phyloP scores from a whole-genome alignment of 2,113 vertebrate genomes.

The Stegastes partitus region DNA sequence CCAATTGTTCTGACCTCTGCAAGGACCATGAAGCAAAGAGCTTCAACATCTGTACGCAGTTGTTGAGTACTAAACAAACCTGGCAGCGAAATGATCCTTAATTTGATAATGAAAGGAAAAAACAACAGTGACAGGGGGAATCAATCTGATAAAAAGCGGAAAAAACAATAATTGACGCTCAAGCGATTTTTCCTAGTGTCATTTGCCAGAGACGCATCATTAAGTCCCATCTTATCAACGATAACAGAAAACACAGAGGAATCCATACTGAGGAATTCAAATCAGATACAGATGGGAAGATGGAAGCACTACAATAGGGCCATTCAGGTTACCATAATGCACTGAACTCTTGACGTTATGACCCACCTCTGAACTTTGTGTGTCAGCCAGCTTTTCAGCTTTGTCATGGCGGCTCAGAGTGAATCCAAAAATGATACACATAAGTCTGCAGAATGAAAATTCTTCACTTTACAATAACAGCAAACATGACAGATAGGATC shows the following conservation, averaged over 20 bases:
- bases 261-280: conserved; percentile 61
- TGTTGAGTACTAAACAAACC: conserved; percentile 69
- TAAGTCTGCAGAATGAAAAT: conserved; percentile 6
- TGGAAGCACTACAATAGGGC: conserved; percentile 50
- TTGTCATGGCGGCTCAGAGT: conserved; percentile 29
- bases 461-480: conserved; percentile 24
- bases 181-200: conserved; percentile 65
- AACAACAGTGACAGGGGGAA: conserved; percentile 63
- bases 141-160: conserved; percentile 74
- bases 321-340: conserved; percentile 37
- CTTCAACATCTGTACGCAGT: conserved; percentile 73
- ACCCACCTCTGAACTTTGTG: conserved; percentile 59
- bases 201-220: conserved; percentile 74
- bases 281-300: conserved; percentile 71
- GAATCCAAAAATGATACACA: conserved; percentile 27
- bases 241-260: conserved; percentile 71
- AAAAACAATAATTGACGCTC: conserved; percentile 71
- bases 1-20: conserved; percentile 39
- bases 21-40: conserved; percentile 23
- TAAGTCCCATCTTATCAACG: conserved; percentile 70
- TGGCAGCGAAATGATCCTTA: conserved; percentile 54
- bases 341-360: conserved; percentile 54
- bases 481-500: conserved; percentile 36
- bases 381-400: conserved; percentile 41
- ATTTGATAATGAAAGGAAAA: conserved; percentile 77